Evolutionary conservation across 2,888 invertebrate species (phyloP).

Genomic region (Ceraclea dissimilis): DNA sequence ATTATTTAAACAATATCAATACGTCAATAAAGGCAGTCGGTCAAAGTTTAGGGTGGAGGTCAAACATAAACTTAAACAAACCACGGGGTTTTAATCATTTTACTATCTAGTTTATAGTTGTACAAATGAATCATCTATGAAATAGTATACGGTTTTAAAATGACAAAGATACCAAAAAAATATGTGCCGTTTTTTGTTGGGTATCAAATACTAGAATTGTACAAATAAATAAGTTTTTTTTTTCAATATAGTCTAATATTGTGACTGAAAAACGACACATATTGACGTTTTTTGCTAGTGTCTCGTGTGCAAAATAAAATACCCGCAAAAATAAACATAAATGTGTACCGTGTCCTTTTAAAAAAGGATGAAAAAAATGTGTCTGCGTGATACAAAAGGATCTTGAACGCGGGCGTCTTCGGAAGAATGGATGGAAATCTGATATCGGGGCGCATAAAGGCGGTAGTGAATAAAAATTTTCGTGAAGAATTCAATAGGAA

Average conservation of each 20-base stretch:
- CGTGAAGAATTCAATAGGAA: constrained; percentile 13
- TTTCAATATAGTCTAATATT: constrained; percentile 15
- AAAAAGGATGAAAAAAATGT: constrained; percentile 5
- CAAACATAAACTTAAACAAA: too few species aligned
- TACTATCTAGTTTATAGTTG: too few species aligned
- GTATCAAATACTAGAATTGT: background rate
- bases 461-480: background rate
- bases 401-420: constrained; percentile 4
- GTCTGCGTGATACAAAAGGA: constrained; percentile 13
- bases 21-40: background rate
- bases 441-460: constrained; percentile 20
- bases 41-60: background rate
- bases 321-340: constrained; percentile 7
- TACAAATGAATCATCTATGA: too few species aligned
- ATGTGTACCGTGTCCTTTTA: background rate
- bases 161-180: too few species aligned
- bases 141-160: too few species aligned
- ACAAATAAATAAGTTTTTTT: background rate
- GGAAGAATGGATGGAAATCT: constrained; percentile 18
- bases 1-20: background rate
- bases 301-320: constrained; percentile 7
- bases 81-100: too few species aligned
- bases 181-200: background rate
- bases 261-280: constrained; percentile 22
- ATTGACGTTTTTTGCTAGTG: constrained; percentile 15